These are phyloP conservation scores for Parapristionchus giblindavisi DNA, from an alignment of 2,888 invertebrate genomes.

Conservation along the genomic window DNA sequence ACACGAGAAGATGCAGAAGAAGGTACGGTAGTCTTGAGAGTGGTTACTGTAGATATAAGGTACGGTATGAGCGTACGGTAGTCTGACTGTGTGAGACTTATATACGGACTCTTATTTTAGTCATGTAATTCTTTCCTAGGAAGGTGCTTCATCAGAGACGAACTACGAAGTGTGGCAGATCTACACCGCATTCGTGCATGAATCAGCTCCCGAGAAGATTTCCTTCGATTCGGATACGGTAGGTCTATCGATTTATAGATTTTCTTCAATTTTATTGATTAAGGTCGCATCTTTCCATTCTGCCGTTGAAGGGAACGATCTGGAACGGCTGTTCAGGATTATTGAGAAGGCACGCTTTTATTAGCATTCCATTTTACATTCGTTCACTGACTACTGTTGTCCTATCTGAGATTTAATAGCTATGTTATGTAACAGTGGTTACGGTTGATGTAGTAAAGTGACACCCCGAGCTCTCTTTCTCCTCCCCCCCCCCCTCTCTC, in stretches of 20 bases:
- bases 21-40: slow-evolving; percentile 39
- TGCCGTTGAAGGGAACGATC: slow-evolving; percentile 47
- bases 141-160: slow-evolving; percentile 47
- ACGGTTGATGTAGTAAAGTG: background rate
- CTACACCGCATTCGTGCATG: slow-evolving; percentile 60
- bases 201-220: slow-evolving; percentile 58
- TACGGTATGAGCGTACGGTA: background rate
- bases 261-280: background rate
- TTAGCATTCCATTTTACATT: too few species aligned
- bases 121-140: slow-evolving; percentile 37
- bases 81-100: background rate
- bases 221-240: slow-evolving; percentile 44
- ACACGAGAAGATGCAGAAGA: slow-evolving; percentile 57
- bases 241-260: background rate
- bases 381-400: too few species aligned
- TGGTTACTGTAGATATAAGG: background rate
- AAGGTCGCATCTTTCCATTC: slow-evolving; percentile 14
- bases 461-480: too few species aligned
- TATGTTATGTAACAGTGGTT: background rate
- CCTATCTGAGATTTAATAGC: too few species aligned
- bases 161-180: slow-evolving; percentile 65
- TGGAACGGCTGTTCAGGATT: slow-evolving; percentile 46
- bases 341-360: slow-evolving; percentile 46
- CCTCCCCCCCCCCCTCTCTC: too few species aligned
- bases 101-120: background rate